Conservation (phyloP, 2,888 invertebrate genomes). For the Automeris io region DNA sequence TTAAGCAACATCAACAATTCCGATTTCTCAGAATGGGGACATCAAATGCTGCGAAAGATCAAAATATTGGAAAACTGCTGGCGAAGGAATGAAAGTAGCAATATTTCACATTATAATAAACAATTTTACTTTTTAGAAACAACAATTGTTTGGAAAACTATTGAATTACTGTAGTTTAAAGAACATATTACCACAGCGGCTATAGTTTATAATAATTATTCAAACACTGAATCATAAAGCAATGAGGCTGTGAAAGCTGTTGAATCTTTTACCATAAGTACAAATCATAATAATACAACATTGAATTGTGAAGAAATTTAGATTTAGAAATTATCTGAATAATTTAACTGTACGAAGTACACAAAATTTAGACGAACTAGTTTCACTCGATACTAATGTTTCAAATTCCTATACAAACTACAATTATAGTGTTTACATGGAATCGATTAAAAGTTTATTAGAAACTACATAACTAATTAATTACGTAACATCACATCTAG, state of each 20-base stretch:
- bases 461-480: constrained; percentile 1
- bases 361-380: no score
- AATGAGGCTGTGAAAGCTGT: no score
- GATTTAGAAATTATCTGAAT: no score
- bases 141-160: neutral
- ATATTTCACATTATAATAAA: neutral
- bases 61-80: constrained; percentile 23
- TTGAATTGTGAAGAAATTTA: no score
- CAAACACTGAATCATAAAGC: no score
- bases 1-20: neutral
- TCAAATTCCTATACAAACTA: no score
- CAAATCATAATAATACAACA: no score
- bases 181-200: no score
- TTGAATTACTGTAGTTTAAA: neutral
- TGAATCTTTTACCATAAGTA: no score
- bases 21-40: constrained; percentile 1
- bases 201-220: no score
- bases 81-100: constrained; percentile 6
- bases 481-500: constrained; percentile 4
- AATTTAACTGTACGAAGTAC: no score
- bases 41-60: constrained; percentile 23
- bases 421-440: neutral
- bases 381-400: no score
- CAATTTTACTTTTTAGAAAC: neutral
- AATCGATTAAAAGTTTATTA: neutral